A percentile compares a stretch with the other conserved stretches of the same genome.
These are phyloP conservation scores for Dolichomitus sp. DNA, from an alignment of 2,888 invertebrate species.

Conservation along the genomic window DNA sequence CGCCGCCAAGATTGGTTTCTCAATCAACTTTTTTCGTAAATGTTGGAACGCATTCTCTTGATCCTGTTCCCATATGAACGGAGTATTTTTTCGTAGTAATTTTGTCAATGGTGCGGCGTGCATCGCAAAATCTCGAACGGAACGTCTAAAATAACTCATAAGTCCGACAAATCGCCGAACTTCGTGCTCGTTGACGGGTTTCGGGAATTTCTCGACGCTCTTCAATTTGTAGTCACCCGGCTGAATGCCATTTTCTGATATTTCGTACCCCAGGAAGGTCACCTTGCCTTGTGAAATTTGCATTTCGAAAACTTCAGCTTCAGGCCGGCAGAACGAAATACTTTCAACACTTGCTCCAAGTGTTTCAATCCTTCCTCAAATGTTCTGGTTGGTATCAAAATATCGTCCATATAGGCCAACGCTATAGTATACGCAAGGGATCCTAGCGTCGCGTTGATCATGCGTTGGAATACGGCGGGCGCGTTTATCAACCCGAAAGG, in stretches of 20 bases:
- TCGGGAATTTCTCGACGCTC: constrained; percentile 67
- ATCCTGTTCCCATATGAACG: constrained; percentile 69
- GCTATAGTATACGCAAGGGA: too few species aligned
- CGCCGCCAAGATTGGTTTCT: too few species aligned
- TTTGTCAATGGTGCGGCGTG: constrained; percentile 73
- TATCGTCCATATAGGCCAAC: constrained; percentile 75
- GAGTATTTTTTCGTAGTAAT: constrained; percentile 69
- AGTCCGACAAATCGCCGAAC: constrained; percentile 76
- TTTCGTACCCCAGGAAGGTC: constrained; percentile 69
- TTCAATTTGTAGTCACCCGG: constrained; percentile 68
- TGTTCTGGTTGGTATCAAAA: constrained; percentile 70
- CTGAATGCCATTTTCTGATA: constrained; percentile 66
- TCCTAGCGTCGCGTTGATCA: constrained; percentile 38
- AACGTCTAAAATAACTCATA: constrained; percentile 76
- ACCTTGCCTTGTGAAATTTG: constrained; percentile 58
- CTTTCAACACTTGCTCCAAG: constrained; percentile 66
- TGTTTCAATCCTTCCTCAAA: constrained; percentile 68
- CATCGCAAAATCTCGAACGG: constrained; percentile 72
- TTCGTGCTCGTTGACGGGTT: constrained; percentile 71
- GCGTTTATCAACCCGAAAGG: constrained; percentile 80
- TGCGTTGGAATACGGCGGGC: background rate
- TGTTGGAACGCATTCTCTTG: constrained; percentile 73
- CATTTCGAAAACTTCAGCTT: constrained; percentile 74
- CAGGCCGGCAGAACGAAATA: constrained; percentile 61
- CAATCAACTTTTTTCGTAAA: constrained; percentile 61